Evolutionary conservation across 2,888 invertebrate genomes (phyloP).

Genomic region (Chrysopilus asiliformis): DNA sequence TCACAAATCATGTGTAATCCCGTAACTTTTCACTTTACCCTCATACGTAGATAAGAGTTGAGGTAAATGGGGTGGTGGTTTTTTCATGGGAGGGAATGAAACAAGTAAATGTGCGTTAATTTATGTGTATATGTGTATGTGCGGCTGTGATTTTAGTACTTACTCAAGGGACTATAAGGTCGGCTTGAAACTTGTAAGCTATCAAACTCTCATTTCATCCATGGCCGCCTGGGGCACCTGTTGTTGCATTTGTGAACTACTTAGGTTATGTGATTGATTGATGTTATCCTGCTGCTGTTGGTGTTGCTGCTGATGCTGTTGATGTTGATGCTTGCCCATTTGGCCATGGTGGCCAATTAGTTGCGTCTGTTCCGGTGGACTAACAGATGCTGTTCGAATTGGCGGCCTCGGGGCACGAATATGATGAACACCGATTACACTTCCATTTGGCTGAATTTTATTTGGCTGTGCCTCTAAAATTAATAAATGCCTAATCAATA

Average conservation of each 20-base stretch:
- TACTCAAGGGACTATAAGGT: conserved; percentile 32
- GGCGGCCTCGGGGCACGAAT: conserved; percentile 35
- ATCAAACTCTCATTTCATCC: conserved; percentile 87
- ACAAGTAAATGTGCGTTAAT: no score
- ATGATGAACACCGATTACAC: conserved; percentile 25
- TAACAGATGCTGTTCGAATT: conserved; percentile 31
- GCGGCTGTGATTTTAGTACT: conserved; percentile 29
- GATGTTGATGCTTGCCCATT: conserved; percentile 11
- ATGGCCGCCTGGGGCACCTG: conserved; percentile 68
- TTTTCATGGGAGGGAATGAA: no score
- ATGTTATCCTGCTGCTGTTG: conserved; percentile 37
- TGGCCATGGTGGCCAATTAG: conserved; percentile 10
- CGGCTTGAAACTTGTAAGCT: conserved; percentile 36
- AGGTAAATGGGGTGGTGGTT: no score
- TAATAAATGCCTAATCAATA: conserved; percentile 14
- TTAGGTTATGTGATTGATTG: conserved; percentile 32
- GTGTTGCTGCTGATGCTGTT: conserved; percentile 14
- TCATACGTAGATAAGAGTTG: no score
- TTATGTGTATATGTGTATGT: no score
- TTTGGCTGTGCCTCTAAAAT: conserved; percentile 20
- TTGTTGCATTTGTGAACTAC: conserved; percentile 36
- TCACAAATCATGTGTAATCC: no score
- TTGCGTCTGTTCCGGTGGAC: conserved; percentile 10
- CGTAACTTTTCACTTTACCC: no score
- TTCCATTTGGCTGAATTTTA: conserved; percentile 33